Evolutionary conservation across 2,113 vertebrate species (phyloP).

Genomic region (Clarias gariepinus): DNA sequence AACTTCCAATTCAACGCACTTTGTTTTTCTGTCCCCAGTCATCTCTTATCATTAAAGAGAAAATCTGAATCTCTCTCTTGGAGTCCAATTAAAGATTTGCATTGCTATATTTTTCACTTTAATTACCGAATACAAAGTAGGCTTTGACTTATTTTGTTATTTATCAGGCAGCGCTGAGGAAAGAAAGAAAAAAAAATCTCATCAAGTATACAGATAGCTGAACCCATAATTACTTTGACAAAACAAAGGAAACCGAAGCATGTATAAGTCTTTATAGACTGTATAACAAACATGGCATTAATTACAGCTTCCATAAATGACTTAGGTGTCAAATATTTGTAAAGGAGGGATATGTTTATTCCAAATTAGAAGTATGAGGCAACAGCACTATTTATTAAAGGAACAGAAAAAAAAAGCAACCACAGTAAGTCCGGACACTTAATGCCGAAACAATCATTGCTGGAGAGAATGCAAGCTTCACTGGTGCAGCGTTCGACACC

Average conservation of each 20-base stretch:
- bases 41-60: constrained; percentile 99
- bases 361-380: constrained; percentile 53
- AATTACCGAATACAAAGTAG: constrained; percentile 98
- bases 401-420: constrained; percentile 39
- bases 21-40: constrained; percentile 99
- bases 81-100: constrained; percentile 99
- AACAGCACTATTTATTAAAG: constrained; percentile 33
- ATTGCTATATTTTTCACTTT: constrained; percentile 99
- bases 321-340: constrained; percentile 76
- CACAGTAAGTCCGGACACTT: constrained; percentile 34
- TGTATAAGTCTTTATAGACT: constrained; percentile 87
- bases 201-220: constrained; percentile 97
- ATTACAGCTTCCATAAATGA: constrained; percentile 88
- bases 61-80: constrained; percentile 99
- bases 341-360: constrained; percentile 71
- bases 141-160: constrained; percentile 97
- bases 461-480: constrained; percentile 42
- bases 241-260: constrained; percentile 84
- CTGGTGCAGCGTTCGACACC: constrained; percentile 42
- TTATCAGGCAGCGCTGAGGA: constrained; percentile 89
- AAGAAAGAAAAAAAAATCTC: constrained; percentile 79
- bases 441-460: constrained; percentile 32
- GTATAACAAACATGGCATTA: constrained; percentile 92
- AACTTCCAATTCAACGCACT: constrained; percentile 93
- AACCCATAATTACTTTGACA: constrained; percentile 89